A percentile compares a stretch with the other conserved stretches of the same genome.
Evolutionary conservation across 2,113 vertebrate species (phyloP).

Genomic region (Blennius ocellaris): DNA sequence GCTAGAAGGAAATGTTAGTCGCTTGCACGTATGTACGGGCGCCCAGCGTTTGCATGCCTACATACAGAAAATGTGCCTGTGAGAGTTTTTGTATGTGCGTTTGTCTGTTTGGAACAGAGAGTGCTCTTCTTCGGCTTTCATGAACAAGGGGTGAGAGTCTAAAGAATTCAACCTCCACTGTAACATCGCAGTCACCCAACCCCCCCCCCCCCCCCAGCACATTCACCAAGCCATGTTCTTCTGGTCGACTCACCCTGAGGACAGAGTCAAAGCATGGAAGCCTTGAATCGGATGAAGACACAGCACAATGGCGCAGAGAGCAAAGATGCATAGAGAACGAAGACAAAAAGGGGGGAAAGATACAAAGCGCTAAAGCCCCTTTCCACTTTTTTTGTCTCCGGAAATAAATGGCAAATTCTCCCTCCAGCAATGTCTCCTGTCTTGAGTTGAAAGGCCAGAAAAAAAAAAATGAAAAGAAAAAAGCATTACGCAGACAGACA

Average conservation of each 20-base stretch:
- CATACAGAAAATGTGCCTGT: conserved; percentile 14
- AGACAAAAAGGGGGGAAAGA: conserved; percentile 33
- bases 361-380: conserved; percentile 62
- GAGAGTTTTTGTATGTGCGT: conserved; percentile 11
- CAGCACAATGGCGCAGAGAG: conserved; percentile 57
- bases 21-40: conserved; percentile 29
- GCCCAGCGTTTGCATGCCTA: conserved; percentile 10
- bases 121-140: conserved; percentile 18
- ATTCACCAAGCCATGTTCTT: conserved; percentile 47
- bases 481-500: conserved; percentile 61
- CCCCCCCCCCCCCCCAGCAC: conserved; percentile 37
- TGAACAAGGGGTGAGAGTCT: conserved; percentile 28
- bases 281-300: conserved; percentile 54
- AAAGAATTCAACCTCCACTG: conserved; percentile 42
- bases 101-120: conserved; percentile 4
- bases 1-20: conserved; percentile 16
- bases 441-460: conserved; percentile 70
- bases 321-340: conserved; percentile 61
- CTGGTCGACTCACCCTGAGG: conserved; percentile 52
- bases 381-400: conserved; percentile 65
- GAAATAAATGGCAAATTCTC: conserved; percentile 78
- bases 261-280: conserved; percentile 55
- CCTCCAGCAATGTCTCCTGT: conserved; percentile 73
- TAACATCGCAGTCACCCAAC: conserved; percentile 32
- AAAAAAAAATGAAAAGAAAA: not conserved